Base-by-base conservation (phyloP, 2,113 vertebrate species). In the Penelope pileata region DNA sequence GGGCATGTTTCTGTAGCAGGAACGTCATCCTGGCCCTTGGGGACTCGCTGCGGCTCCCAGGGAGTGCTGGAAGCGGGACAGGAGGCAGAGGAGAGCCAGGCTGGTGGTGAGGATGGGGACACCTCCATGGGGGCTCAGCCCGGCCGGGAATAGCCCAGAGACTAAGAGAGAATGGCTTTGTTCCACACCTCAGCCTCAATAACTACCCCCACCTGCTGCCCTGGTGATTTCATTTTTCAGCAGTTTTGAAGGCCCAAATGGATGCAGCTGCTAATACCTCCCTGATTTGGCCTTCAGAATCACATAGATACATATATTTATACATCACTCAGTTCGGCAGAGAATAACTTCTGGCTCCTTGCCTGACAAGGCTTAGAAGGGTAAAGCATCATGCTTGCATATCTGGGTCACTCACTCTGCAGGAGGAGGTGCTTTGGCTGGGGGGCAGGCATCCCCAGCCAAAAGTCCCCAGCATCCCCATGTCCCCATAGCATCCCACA, bases 291-390 rank as follows among this genome's bases (percentile, higher is more conserved):
- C 48, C 45, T 64, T 73, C n/a, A 34, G 74, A 83, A 24, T 29
- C 68, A 8, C 5, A 51, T 24, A 32, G 40, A 13, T 30, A 12
- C 50, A 16, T 45, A 6, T 56, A 8, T n/a, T n/a, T n/a, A n/a
- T 67, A 6, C 19, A 5, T 9, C 22, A 16, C 72, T 82, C 59
- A 48, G 3, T 92, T 68, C 90, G 81, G 7, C 74, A 43, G 56
- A 66, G 81, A 91, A 67, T 76, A 85, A 54, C 45, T 91, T n/a
- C 63, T 94, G 91, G 93, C 67, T 83, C 75, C 56, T 66, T 85
- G 70, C 94, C 81, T 2, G 1, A 42, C 53, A 77, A 53, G 63
- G 59, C 77, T 90, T 85, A 83, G 23, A 3, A 87, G 59, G 92
- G 85, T 76, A 87, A 89, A 76, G 38, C 89, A n/a, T n/a, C 13